A percentile compares a stretch with the other conserved stretches of the same genome.
These are phyloP conservation scores for Glossophaga mutica DNA, from an alignment of 2,797 vertebrate species.

Conservation along the genomic window DNA sequence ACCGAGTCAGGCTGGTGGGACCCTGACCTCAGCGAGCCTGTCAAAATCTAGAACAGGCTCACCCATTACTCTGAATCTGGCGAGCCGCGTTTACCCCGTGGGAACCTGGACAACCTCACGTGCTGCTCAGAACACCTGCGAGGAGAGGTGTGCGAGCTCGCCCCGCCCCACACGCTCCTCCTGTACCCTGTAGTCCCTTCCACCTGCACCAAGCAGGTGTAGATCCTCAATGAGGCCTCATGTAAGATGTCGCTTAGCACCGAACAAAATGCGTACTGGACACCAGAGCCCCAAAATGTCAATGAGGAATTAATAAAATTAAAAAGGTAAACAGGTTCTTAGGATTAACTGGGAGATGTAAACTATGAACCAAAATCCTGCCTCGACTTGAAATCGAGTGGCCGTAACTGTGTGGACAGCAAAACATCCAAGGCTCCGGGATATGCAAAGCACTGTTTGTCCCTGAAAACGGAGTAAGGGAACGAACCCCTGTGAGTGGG, in stretches of 20 bases:
- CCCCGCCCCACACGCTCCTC: accelerated
- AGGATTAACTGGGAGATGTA: neutral
- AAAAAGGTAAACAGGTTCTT: neutral
- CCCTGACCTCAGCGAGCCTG: neutral
- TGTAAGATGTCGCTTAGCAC: neutral
- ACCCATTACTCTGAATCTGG: neutral
- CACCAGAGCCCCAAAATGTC: neutral
- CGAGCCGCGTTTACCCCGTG: neutral
- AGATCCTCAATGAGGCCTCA: neutral
- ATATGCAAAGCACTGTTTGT: neutral
- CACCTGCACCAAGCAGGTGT: neutral
- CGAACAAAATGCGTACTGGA: neutral
- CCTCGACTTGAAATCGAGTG: neutral
- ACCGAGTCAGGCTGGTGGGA: neutral
- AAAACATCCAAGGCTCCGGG: neutral
- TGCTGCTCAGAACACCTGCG: neutral
- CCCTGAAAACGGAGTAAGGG: neutral
- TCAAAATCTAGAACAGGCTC: neutral
- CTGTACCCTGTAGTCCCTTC: neutral
- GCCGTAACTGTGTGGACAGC: neutral
- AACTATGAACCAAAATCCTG: neutral
- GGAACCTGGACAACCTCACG: neutral
- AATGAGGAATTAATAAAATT: neutral
- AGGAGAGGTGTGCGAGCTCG: neutral
- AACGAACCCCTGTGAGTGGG: neutral